phyloP scores from a whole-genome alignment of 2,797 vertebrate genomes.

The Cichlasoma orientale region DNA sequence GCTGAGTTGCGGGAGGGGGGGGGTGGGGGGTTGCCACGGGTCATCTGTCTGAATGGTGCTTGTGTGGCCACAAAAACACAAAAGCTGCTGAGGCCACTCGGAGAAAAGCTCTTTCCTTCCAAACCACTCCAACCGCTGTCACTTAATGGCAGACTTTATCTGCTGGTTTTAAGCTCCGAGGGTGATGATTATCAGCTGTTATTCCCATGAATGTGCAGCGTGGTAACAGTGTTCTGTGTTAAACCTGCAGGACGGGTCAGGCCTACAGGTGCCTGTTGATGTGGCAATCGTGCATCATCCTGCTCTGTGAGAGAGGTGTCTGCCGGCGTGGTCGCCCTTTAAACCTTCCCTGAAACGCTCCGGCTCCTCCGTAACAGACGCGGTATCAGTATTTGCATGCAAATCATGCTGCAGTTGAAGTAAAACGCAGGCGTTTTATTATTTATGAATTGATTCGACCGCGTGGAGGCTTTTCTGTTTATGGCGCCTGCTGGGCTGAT shows the following conservation, averaged over 20 bases:
- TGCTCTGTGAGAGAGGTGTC: constrained; percentile 15
- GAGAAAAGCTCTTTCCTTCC: constrained; percentile 19
- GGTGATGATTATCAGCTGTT: constrained; percentile 45
- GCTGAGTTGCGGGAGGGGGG: constrained; percentile 11
- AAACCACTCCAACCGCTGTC: constrained; percentile 25
- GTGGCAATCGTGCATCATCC: constrained; percentile 42
- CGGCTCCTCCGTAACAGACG: not conserved
- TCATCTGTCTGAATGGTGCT: constrained; percentile 31
- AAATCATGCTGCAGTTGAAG: not conserved
- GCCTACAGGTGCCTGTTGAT: constrained; percentile 46
- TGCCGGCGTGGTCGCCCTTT: constrained; percentile 29
- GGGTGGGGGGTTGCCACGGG: constrained; percentile 27
- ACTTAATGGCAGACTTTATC: constrained; percentile 27
- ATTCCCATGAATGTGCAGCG: not conserved
- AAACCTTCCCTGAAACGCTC: constrained; percentile 31
- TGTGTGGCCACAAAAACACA: constrained; percentile 20
- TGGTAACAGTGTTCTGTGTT: constrained; percentile 9
- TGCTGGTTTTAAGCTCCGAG: not conserved
- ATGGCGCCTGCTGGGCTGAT: constrained; percentile 34
- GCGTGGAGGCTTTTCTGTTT: constrained; percentile 8
- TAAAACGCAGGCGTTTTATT: not conserved
- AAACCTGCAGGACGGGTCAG: constrained; percentile 50
- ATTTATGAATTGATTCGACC: not conserved
- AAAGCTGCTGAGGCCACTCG: not conserved
- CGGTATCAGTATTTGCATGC: not conserved